Base-by-base conservation (phyloP, 2,888 invertebrate genomes). In the Incurvaria masculella region DNA sequence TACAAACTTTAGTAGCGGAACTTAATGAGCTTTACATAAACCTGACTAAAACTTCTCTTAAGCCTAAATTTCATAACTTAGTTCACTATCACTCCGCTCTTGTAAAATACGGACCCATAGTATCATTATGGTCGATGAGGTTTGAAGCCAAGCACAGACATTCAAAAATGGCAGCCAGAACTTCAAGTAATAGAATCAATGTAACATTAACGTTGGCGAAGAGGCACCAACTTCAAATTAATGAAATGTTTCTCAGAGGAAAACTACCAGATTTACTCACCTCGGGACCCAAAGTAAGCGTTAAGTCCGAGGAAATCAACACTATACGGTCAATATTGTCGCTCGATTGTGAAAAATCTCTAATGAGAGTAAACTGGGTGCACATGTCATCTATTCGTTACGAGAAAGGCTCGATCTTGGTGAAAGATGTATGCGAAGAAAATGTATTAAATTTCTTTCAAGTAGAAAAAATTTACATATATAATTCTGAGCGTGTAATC, bases 81-180 rank as follows among this genome's bases (percentile, higher is more conserved):
- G 19, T 26, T n/a, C 46, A 46, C 26, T 46, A 46, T 41, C 46
- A 46, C 23, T 23, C 23, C 4, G 23, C 23, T 18, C 16, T 46
- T n/a, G 10, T 26, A 17, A 41, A 40, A 17, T 46, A 23, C 40
- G 46, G 46, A 6, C 46, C 46, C 21, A 5, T 46, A 21, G 17
- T 17, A 19, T 40, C 23, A 21, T 41, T 41, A 23, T 46, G 23
- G 23, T 17, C 40, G 10, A 46, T 46, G 46, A 21, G 46, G 17
- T 46, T 23, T 18, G 46, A 46, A 46, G 41, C 46, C 8, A 46
- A 46, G 19, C 46, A 46, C 41, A 46, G 26, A 26, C 23, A 18
- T 14, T 46, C 46, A 23, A 46, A 46, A 41, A 41, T 26, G 16
- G 21, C 46, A n/a, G 46, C 46, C 14, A 46, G 23, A 21, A 23